A percentile compares a stretch with the other conserved stretches of the same genome.
phyloP scores from a whole-genome alignment of 1,140 invertebrate genomes.

The Leptonema lineaticorne region DNA sequence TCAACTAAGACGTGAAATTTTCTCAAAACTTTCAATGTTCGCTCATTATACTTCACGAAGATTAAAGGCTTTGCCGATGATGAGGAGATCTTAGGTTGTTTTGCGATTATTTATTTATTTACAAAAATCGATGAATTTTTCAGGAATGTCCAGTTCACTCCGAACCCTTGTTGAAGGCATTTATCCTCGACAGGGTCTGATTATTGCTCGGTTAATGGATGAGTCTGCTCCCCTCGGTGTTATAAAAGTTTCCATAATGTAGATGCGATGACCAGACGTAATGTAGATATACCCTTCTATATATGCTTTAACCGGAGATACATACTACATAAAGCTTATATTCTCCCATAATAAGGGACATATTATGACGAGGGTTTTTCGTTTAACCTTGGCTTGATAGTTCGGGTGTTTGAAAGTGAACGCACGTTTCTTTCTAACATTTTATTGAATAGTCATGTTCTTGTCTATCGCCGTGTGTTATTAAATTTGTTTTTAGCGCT shows the following conservation, averaged over 20 bases:
- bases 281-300: neutral
- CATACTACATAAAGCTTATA: conserved; percentile 28
- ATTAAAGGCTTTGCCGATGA: conserved; percentile 32
- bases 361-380: conserved; percentile 39
- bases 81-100: conserved; percentile 1
- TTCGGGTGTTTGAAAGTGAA: neutral
- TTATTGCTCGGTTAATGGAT: neutral
- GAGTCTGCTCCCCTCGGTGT: conserved; percentile 10
- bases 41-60: conserved; percentile 31
- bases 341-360: conserved; percentile 34
- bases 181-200: neutral
- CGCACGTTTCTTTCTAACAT: neutral
- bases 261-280: conserved; percentile 26
- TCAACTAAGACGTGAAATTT: conserved; percentile 35
- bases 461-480: neutral
- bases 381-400: conserved; percentile 28
- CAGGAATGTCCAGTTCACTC: neutral
- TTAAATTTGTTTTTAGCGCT: too few species aligned
- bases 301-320: neutral
- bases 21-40: conserved; percentile 22
- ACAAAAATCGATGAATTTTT: neutral
- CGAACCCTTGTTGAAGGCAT: neutral
- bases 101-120: conserved; percentile 12
- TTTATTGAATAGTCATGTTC: neutral
- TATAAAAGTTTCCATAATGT: conserved; percentile 35